phyloP scores from a whole-genome alignment of 2,113 vertebrate species.

The Geothlypis trichas region DNA sequence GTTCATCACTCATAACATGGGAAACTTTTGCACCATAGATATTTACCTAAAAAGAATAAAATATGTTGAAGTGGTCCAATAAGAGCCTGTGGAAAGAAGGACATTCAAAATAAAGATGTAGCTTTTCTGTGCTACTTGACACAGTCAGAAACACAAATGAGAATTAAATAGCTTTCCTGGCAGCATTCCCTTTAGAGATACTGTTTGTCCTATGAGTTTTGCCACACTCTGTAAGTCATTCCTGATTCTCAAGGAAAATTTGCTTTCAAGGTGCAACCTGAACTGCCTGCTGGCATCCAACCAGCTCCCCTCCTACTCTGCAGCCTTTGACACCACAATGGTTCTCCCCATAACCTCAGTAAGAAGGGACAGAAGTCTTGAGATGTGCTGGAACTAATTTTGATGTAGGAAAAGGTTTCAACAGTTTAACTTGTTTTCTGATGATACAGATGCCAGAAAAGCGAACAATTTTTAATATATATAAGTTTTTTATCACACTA shows the following conservation, averaged over 20 bases:
- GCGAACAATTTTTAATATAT: background rate
- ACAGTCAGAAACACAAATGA: background rate
- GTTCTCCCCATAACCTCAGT: background rate
- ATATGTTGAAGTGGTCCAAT: background rate
- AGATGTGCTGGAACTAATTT: background rate
- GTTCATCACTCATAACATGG: background rate
- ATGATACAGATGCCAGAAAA: background rate
- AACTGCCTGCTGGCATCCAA: background rate
- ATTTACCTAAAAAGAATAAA: background rate
- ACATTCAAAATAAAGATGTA: background rate
- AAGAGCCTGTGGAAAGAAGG: background rate
- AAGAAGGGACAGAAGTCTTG: background rate
- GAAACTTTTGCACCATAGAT: background rate
- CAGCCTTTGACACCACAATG: background rate
- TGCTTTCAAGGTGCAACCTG: conserved; percentile 37
- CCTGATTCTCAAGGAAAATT: conserved; percentile 5
- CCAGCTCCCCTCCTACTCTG: background rate
- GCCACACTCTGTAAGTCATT: background rate
- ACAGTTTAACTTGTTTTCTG: background rate
- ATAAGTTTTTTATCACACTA: background rate
- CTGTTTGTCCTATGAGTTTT: background rate
- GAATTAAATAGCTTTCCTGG: background rate
- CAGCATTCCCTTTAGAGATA: background rate
- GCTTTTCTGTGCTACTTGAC: background rate
- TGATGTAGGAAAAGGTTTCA: background rate